A percentile compares a stretch with the other conserved stretches of the same genome.
Conservation (phyloP, 2,888 invertebrate genomes). For the Ethmia dodecea region DNA sequence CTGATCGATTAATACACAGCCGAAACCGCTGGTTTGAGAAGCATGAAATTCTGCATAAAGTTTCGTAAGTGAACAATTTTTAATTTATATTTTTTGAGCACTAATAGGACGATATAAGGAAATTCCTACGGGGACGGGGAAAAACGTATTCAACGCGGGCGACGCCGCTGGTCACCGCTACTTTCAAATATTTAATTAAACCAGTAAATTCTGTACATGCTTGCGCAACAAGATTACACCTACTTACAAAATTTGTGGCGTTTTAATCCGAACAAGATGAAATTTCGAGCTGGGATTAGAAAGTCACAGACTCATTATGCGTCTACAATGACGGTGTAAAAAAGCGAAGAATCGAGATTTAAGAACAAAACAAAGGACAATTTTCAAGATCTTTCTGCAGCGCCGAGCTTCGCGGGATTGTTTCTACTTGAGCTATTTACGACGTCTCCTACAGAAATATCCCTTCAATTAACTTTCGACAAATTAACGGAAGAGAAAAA, state of each 20-base stretch:
- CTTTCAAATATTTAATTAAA: slow-evolving; percentile 34
- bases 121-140: no score
- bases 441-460: slow-evolving; percentile 44
- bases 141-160: no score
- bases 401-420: slow-evolving; percentile 28
- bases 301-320: slow-evolving; percentile 11
- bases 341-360: slow-evolving; percentile 14
- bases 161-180: no score
- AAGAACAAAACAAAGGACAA: slow-evolving; percentile 28
- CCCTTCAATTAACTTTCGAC: slow-evolving; percentile 64
- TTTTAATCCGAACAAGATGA: slow-evolving; percentile 17
- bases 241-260: slow-evolving; percentile 10
- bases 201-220: slow-evolving; percentile 15
- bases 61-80: no score
- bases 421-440: slow-evolving; percentile 48
- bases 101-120: no score
- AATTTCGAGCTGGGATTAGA: slow-evolving; percentile 11
- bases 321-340: slow-evolving; percentile 5
- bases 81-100: no score
- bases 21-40: no score
- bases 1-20: no score
- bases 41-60: no score
- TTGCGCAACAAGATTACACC: slow-evolving; percentile 11
- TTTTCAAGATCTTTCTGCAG: slow-evolving; percentile 42
- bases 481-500: slow-evolving; percentile 62